phyloP scores from a whole-genome alignment of 2,113 vertebrate genomes.

The Nymphicus hollandicus region DNA sequence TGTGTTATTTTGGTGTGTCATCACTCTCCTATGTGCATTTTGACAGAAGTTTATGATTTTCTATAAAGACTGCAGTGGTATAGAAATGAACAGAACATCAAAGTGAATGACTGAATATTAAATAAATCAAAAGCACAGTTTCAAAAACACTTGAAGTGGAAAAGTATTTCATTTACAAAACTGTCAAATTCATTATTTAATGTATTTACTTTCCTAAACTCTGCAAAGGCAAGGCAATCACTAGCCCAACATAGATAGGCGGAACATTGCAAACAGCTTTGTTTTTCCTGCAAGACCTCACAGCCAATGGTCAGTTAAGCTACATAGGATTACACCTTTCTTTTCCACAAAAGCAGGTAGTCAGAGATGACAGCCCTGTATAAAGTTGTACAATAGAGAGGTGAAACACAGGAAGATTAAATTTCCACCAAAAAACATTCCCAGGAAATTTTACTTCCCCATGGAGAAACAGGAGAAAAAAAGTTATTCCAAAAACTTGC shows the following conservation, averaged over 20 bases:
- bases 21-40: background rate
- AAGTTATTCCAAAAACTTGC: background rate
- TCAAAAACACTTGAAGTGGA: background rate
- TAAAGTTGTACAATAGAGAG: background rate
- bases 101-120: background rate
- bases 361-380: background rate
- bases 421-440: background rate
- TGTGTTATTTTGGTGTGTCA: background rate
- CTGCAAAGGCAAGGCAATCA: background rate
- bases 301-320: background rate
- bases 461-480: background rate
- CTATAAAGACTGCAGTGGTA: background rate
- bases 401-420: background rate
- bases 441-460: background rate
- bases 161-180: background rate
- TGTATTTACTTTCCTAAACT: background rate
- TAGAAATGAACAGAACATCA: background rate
- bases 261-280: background rate
- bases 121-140: background rate
- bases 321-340: accelerated
- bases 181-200: background rate
- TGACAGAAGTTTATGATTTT: background rate
- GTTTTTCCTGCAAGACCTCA: background rate
- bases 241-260: background rate
- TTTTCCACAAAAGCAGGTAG: background rate